Evolutionary conservation across 1,140 invertebrate genomes (phyloP), one percentile per base, ranked within the genome.

Genomic region (Zaprionus kolodkinae): DNA sequence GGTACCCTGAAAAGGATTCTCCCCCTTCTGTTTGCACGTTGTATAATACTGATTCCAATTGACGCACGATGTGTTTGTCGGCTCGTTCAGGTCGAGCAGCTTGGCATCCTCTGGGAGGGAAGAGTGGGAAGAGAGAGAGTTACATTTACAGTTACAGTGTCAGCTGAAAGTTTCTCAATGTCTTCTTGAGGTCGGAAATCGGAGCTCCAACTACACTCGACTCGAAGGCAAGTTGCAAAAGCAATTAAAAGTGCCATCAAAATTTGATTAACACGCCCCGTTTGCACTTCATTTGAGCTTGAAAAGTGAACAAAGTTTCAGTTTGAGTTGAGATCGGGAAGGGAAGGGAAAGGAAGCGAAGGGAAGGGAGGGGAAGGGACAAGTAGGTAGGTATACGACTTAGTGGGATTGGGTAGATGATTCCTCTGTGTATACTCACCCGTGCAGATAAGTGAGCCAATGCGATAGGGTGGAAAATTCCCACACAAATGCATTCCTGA

Each of bases 41-140:
- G 97, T 98, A 92, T 99, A 99, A 94, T 99, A 99, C 93, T 98
- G 96, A 94, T 99, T 99, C 99, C 99, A 99, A 94, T 99, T 99
- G 81, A 99, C 96, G 93, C 99, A 99, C 27, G 95, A 95, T 10
- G 92, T 93, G 85, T 95, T 95, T 64, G 94, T 94, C 3, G 94
- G 94, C 54, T 90, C 77, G 76, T 94, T 95, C 73, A 93, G 93
- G 59, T 93, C 93, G 77, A 91, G 93, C 33, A 93, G 91, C 65
- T 92, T 93, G 13, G 94, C 94, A 6, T 93, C 71, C 36, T 82
- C 92, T 92, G 79, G n/a, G 5, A n/a, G n/a, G n/a, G n/a, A n/a
- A n/a, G 38, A 30, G 27, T 5, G 69, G n/a, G 17, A 21, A 6
- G 12, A 40, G 13, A 40, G 6, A 40, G 6, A 40, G 38, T n/a